A percentile compares a stretch with the other conserved stretches of the same genome.
Conservation (phyloP, 2,113 vertebrate genomes). For the Sorex fumeus region DNA sequence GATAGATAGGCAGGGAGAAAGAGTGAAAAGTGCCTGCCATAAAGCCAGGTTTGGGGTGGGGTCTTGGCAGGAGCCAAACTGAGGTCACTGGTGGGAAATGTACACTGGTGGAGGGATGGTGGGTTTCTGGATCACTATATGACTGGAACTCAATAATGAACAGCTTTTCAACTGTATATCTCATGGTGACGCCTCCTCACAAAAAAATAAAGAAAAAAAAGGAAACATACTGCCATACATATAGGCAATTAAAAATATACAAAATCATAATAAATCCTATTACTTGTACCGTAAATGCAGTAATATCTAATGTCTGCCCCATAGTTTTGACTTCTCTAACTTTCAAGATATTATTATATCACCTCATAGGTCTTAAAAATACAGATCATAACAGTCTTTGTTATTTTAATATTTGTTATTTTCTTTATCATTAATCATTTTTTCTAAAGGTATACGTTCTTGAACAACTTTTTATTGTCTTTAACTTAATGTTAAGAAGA, state of each 20-base stretch:
- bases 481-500: constrained; percentile 1
- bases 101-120: no score
- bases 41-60: no score
- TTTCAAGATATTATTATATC: neutral
- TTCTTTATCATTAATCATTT: constrained; percentile 1
- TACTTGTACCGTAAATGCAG: neutral
- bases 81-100: no score
- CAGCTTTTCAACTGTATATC: no score
- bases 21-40: no score
- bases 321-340: neutral
- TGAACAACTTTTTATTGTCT: neutral
- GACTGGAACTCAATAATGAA: no score
- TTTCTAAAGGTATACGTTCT: neutral
- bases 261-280: neutral
- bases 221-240: neutral
- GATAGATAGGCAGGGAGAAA: no score
- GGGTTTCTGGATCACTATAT: no score
- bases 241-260: neutral
- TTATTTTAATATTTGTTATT: neutral
- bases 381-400: constrained; percentile 2
- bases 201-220: neutral
- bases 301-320: neutral
- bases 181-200: no score
- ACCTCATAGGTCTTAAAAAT: neutral
- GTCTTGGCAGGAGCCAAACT: no score